Evolutionary conservation across 2,888 invertebrate genomes (phyloP).

Genomic region (Agrilus mali): DNA sequence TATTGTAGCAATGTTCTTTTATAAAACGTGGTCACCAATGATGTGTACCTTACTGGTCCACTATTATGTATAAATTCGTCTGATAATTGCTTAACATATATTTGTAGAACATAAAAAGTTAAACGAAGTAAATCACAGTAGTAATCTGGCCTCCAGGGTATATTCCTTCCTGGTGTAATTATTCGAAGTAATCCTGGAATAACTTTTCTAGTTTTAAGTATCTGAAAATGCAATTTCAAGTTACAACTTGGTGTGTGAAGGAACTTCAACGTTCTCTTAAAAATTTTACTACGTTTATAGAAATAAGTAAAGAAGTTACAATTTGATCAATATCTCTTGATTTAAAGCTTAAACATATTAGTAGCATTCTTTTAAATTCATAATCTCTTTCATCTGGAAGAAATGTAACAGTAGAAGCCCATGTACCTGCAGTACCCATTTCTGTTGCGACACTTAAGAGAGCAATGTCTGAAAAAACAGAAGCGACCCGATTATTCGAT

Average conservation of each 20-base stretch:
- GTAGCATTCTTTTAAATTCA: constrained; percentile 26
- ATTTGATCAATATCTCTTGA: no score
- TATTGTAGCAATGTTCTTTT: neutral
- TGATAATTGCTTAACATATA: constrained; percentile 20
- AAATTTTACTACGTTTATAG: no score
- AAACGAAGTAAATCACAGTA: constrained; percentile 21
- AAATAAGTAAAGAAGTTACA: no score
- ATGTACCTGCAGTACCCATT: constrained; percentile 17
- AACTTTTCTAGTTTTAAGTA: constrained; percentile 4
- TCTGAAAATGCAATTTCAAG: neutral
- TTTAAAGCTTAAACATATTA: constrained; percentile 19
- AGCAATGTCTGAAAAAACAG: constrained; percentile 18
- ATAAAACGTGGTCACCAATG: neutral
- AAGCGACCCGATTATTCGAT: neutral
- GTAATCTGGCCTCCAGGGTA: constrained; percentile 17
- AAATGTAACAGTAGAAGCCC: constrained; percentile 20
- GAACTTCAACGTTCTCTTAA: no score
- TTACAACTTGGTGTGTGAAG: no score
- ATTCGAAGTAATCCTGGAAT: constrained; percentile 9
- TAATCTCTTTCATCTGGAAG: constrained; percentile 20
- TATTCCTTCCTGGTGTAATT: constrained; percentile 7
- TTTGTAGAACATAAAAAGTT: constrained; percentile 19
- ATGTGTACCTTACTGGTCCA: constrained; percentile 22
- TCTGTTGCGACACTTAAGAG: constrained; percentile 21
- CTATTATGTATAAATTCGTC: constrained; percentile 20